Evolutionary conservation across 2,888 invertebrate genomes (phyloP), one percentile per base, ranked within the genome.

Genomic region (Carterocephalus palaemon): DNA sequence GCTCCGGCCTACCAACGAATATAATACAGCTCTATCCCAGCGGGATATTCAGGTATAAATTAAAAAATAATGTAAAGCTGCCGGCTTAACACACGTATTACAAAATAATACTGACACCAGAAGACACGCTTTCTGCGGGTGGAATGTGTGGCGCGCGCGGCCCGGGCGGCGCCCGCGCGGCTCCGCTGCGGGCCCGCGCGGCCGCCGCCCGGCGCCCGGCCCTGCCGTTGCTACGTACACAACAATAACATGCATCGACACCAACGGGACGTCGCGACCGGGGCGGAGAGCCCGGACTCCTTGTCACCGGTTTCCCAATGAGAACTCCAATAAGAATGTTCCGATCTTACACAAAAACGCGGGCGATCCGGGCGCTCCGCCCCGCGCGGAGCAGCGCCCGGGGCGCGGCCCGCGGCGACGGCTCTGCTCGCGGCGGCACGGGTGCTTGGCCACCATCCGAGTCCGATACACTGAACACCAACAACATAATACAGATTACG

Each of bases 21-120:
- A 84, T 83, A 84, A 83, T 86, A 85, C 86, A 85, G 77, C 78
- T 77, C 74, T 84, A 85, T 79, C 84, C 84, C 82, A 68, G 64
- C 15, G 75, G 82, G 84, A 83, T 84, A 84, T 38, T 77, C 77
- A 75, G 75, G 75, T 82, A 83, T 83, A 83, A 84, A 83, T 83
- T 84, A 85, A 79, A 80, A 80, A 82, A 77, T 70, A 71, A 70
- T 68, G 70, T 85, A 84, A 86, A 86, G 85, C 85, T 84, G 83
- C 79, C 75, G 68, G 85, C 85, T 85, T 84, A 81, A 83, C 67
- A 82, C 74, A 79, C 48, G 79, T 81, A 78, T 82, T 85, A 85
- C 83, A 80, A 82, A 78, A 85, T 85, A 85, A 85, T 85, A 85
- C 85, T 85, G 85, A 82, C 79, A 81, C 81, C 84, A 84, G 82